phyloP scores from a whole-genome alignment of 2,797 vertebrate species.

The Eptatretus atami region DNA sequence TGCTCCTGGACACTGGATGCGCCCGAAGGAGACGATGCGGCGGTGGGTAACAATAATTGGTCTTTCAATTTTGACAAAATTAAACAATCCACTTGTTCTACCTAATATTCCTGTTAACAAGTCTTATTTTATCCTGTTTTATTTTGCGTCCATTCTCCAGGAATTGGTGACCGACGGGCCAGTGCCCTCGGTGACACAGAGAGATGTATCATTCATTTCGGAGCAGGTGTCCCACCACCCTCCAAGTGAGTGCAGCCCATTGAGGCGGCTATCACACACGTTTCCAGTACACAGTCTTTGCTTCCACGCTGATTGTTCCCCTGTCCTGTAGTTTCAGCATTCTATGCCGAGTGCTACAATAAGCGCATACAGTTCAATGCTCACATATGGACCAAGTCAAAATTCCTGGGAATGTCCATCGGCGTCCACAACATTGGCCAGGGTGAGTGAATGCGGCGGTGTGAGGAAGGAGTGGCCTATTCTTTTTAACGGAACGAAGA shows the following conservation, averaged over 20 bases:
- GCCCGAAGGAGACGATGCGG: constrained; percentile 34
- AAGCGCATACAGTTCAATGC: constrained; percentile 97
- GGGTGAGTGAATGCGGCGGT: constrained; percentile 20
- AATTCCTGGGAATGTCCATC: constrained; percentile 94
- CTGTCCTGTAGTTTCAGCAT: constrained; percentile 50
- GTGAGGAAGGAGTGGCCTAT: neutral
- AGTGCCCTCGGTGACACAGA: constrained; percentile 44
- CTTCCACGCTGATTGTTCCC: neutral
- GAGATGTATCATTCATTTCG: constrained; percentile 66
- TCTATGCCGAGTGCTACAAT: constrained; percentile 74
- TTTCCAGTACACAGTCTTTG: neutral
- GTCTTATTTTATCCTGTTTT: neutral
- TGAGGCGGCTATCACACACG: neutral
- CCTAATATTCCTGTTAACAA: too few species aligned
- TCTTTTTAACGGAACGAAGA: too few species aligned
- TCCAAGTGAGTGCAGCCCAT: constrained; percentile 39
- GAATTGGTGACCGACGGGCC: constrained; percentile 57
- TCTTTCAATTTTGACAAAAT: too few species aligned
- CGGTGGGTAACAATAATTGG: constrained; percentile 14
- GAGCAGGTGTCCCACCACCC: constrained; percentile 98
- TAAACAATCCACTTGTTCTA: too few species aligned
- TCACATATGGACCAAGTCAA: constrained; percentile 98
- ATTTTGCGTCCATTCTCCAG: constrained; percentile 15
- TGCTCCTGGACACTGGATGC: constrained; percentile 68
- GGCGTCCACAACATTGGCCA: constrained; percentile 96